phyloP scores from a whole-genome alignment of 2,888 invertebrate species.

The Lycophotia porphyrea region DNA sequence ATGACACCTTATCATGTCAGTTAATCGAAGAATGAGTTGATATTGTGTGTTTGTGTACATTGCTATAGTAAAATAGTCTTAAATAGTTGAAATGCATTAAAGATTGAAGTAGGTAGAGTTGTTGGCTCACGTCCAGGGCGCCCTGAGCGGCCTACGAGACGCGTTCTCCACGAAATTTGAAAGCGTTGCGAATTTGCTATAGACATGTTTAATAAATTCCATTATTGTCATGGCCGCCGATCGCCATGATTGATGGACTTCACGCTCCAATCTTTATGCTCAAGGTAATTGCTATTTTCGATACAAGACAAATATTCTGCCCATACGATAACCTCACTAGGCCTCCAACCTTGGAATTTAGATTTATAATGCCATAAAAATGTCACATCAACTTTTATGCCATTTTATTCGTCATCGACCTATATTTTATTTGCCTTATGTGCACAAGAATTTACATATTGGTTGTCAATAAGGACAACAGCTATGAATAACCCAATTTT shows the following conservation, averaged over 20 bases:
- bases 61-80: constrained; percentile 74
- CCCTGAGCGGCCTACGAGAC: constrained; percentile 68
- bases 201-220: constrained; percentile 70
- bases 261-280: constrained; percentile 55
- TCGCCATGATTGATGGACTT: constrained; percentile 65
- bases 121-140: constrained; percentile 74
- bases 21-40: constrained; percentile 57
- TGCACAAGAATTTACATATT: constrained; percentile 31
- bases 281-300: constrained; percentile 62
- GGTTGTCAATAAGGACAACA: constrained; percentile 22
- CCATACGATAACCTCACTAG: constrained; percentile 29
- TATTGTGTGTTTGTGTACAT: constrained; percentile 61
- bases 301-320: constrained; percentile 49
- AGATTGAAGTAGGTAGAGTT: constrained; percentile 74
- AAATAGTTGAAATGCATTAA: constrained; percentile 76
- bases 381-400: constrained; percentile 47
- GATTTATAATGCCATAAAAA: constrained; percentile 40
- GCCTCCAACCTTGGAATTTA: constrained; percentile 34
- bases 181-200: constrained; percentile 77
- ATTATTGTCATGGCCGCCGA: constrained; percentile 65
- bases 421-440: constrained; percentile 50
- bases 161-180: constrained; percentile 71
- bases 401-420: constrained; percentile 44
- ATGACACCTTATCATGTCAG: constrained; percentile 55
- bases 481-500: constrained; percentile 36